Conservation (phyloP, 2,888 invertebrate genomes). For the Drosophila stalkeri region DNA sequence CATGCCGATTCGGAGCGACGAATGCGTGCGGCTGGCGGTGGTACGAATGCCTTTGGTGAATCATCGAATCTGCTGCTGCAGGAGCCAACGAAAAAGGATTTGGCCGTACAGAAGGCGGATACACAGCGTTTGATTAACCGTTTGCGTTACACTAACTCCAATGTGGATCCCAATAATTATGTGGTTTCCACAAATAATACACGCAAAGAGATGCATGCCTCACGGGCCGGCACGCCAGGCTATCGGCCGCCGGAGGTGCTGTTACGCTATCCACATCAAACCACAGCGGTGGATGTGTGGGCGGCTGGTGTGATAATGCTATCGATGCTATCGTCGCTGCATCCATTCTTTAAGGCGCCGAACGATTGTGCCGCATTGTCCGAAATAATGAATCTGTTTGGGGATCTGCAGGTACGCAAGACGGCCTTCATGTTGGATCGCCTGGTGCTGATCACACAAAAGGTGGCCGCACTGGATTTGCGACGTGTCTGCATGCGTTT, state of each 20-base stretch:
- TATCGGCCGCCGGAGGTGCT: conserved; percentile 95
- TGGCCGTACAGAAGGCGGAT: conserved; percentile 63
- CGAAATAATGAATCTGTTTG: conserved; percentile 93
- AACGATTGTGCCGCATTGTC: conserved; percentile 92
- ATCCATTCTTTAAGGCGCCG: conserved; percentile 93
- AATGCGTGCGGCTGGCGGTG: conserved; percentile 32
- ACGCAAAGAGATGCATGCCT: conserved; percentile 89
- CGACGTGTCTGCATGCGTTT: conserved; percentile 85
- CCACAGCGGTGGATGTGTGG: conserved; percentile 95
- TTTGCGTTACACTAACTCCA: conserved; percentile 86
- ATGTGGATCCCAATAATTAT: conserved; percentile 88
- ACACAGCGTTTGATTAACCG: conserved; percentile 71
- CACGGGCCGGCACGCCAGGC: conserved; percentile 95
- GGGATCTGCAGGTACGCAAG: conserved; percentile 89
- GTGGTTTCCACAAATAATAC: conserved; percentile 87
- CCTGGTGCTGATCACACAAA: conserved; percentile 86
- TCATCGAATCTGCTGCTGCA: conserved; percentile 73
- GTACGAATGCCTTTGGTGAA: conserved; percentile 44
- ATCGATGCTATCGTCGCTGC: conserved; percentile 90
- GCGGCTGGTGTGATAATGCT: conserved; percentile 94
- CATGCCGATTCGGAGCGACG: conserved; percentile 18
- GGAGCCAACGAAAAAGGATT: conserved; percentile 88
- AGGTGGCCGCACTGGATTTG: conserved; percentile 86
- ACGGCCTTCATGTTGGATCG: conserved; percentile 89
- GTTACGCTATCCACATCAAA: conserved; percentile 91